Conservation (phyloP, 2,888 invertebrate species). For the Dryococelus australis region DNA sequence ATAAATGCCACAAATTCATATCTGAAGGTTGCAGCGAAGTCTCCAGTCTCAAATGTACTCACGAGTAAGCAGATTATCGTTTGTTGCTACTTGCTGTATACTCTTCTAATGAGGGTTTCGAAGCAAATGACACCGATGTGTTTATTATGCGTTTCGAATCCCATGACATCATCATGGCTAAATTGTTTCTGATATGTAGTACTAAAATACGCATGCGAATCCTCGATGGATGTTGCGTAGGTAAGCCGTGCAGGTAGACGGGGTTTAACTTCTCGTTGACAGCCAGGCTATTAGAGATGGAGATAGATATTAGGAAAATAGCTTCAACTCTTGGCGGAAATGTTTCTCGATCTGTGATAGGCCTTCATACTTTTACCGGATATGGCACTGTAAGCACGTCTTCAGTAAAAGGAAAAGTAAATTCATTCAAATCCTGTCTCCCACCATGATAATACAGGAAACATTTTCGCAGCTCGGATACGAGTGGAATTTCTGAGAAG, state of each 20-base stretch:
- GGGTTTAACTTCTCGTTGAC: no score
- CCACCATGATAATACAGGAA: not conserved
- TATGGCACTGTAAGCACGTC: not conserved
- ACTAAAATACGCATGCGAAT: not conserved
- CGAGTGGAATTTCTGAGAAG: not conserved
- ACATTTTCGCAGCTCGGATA: slow-evolving; percentile 19
- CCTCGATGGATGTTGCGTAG: no score
- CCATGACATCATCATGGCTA: not conserved
- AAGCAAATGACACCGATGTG: not conserved
- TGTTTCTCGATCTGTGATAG: slow-evolving; percentile 13
- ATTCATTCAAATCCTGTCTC: slow-evolving; percentile 12
- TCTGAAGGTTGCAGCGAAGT: not conserved
- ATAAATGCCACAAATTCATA: not conserved
- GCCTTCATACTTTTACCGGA: not conserved
- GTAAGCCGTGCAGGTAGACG: no score
- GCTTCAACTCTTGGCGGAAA: not conserved
- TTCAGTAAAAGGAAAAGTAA: not conserved
- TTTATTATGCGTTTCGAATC: not conserved
- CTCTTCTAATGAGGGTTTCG: not conserved
- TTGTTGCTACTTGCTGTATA: not conserved
- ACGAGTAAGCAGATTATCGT: not conserved
- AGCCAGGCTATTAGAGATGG: no score
- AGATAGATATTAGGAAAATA: no score
- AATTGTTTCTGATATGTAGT: not conserved
- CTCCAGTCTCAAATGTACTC: not conserved